A percentile compares a stretch with the other conserved stretches of the same genome.
These are phyloP conservation scores for Drosophila emarginata DNA, from an alignment of 2,888 invertebrate species.

Conservation along the genomic window DNA sequence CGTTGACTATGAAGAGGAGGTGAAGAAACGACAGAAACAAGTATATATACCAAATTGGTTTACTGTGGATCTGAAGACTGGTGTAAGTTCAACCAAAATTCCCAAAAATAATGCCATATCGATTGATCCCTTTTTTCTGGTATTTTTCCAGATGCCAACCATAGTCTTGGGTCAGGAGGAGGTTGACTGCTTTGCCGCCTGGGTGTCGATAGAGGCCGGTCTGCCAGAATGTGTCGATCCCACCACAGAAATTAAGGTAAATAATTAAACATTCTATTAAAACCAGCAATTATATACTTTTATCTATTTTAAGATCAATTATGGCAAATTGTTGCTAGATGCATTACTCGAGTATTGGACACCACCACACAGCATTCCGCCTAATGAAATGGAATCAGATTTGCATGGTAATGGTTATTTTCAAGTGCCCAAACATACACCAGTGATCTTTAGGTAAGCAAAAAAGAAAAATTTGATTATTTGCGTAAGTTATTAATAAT, in stretches of 20 bases:
- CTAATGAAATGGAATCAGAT: conserved; percentile 88
- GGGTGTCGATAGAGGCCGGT: conserved; percentile 99
- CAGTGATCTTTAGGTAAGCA: conserved; percentile 93
- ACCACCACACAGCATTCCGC: conserved; percentile 86
- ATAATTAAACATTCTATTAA: not conserved
- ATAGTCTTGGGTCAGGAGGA: conserved; percentile 98
- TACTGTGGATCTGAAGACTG: conserved; percentile 98
- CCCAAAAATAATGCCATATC: conserved; percentile 30
- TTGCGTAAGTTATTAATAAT: not conserved
- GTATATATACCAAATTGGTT: conserved; percentile 99
- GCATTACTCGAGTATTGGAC: conserved; percentile 98
- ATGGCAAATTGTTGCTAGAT: conserved; percentile 96
- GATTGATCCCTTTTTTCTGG: not conserved
- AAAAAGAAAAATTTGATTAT: not conserved
- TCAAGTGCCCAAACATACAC: conserved; percentile 96
- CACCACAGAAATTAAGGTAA: conserved; percentile 81
- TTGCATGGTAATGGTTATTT: conserved; percentile 91
- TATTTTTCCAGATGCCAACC: conserved; percentile 90
- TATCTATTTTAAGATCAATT: conserved; percentile 88
- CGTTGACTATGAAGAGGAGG: conserved; percentile 95
- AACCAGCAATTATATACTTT: not conserved
- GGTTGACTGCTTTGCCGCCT: conserved; percentile 98
- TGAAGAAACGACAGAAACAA: conserved; percentile 94
- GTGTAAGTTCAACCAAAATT: conserved; percentile 84
- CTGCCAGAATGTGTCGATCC: conserved; percentile 86